Base-by-base conservation (phyloP, 2,888 invertebrate genomes). In the Hirtodrosophila cameraria region DNA sequence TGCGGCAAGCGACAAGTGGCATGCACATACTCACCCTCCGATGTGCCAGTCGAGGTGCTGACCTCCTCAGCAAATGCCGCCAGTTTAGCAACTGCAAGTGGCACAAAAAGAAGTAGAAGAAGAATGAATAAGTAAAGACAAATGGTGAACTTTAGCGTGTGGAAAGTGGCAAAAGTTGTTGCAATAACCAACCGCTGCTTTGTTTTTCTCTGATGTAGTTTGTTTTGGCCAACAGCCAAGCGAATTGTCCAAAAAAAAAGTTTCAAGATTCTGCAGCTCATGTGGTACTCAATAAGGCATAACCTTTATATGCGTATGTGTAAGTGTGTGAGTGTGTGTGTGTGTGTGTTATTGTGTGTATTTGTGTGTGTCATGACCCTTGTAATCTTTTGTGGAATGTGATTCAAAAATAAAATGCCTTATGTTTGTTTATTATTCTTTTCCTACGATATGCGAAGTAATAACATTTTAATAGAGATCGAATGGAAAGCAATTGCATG, bases 21-120 rank as follows among this genome's bases (percentile, higher is more conserved):
- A 39, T 15, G 18, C 12, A 15, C 5, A n/a, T 48, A 63, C 62
- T 73, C 75, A 90, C 90, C 90, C 87, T 89, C 89, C 49, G 90
- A 90, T 74, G 89, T 86, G 72, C 88, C 79, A 41, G 86, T 78
- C 64, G 87, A 65, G 35, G 87, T 84, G 67, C 76, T 73, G 41
- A 80, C 71, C 64, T 87, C 81, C 45, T 82, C 78, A 55, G 88
- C 87, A 75, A 73, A 75, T 63, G 86, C 86, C 69, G 85, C 88
- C 89, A 90, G 88, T 67, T 86, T 88, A 77, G 71, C 57, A 78
- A 78, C 90, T 90, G 72, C 11, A 87, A 87, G 31, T 20, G 18
- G 27, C 11, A 45, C 55, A 12, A 42, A 11, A 38, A 13, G 9
- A 20, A 55, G 7, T n/a, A 8, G 3, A 31, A 12, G 42, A 9